A percentile compares a stretch with the other conserved stretches of the same genome.
These are phyloP conservation scores for Rousettus leschenaultii DNA, from an alignment of 2,113 vertebrate genomes.

Conservation along the genomic window DNA sequence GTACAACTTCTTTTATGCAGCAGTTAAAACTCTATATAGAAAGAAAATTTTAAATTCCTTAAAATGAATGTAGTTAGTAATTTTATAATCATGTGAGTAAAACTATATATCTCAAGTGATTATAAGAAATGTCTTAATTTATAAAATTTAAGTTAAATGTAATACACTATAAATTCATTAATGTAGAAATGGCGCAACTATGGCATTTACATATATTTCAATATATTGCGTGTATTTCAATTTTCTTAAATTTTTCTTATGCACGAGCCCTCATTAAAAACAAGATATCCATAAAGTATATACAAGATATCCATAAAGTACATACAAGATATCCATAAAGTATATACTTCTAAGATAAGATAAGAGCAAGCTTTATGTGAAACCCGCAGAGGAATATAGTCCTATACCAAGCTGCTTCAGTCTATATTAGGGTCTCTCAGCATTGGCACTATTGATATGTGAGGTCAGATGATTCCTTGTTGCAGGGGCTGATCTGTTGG, in stretches of 20 bases:
- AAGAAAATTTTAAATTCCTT: neutral
- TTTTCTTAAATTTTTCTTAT: neutral
- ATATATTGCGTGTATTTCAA: neutral
- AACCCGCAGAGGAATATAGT: neutral
- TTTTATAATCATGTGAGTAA: neutral
- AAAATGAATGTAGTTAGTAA: neutral
- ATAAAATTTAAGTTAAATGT: neutral
- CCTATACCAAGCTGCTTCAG: neutral
- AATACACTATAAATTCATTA: neutral
- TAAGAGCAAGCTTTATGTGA: neutral
- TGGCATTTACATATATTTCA: neutral
- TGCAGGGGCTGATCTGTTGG: neutral
- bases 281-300: neutral
- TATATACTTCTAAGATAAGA: neutral
- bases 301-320: too few species aligned
- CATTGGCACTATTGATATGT: neutral
- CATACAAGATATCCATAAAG: too few species aligned
- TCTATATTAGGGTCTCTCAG: neutral
- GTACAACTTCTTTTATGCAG: neutral
- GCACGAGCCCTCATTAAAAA: neutral
- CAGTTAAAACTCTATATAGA: neutral
- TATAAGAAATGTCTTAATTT: neutral
- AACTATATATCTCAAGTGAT: neutral
- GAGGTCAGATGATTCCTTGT: neutral
- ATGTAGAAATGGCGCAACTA: neutral